A percentile compares a stretch with the other conserved stretches of the same genome.
Conservation (phyloP, 2,888 invertebrate species). For the Endomychus coccineus region DNA sequence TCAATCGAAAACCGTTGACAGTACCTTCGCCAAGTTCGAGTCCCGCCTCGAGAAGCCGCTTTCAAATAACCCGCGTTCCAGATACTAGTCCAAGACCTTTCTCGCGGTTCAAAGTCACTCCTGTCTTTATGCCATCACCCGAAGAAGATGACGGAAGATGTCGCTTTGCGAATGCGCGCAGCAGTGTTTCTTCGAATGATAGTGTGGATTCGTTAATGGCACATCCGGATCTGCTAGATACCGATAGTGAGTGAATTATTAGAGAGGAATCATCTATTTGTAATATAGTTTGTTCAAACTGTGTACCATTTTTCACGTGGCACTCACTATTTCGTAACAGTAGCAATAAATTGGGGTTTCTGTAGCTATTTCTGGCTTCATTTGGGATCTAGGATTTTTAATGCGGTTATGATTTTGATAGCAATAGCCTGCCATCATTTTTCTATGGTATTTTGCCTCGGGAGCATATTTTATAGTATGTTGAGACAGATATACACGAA, state of each 20-base stretch:
- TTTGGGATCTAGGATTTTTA: too few relatives aligned
- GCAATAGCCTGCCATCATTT: too few relatives aligned
- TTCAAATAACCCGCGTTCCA: conserved; percentile 30
- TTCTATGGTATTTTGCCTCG: too few relatives aligned
- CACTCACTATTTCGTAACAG: too few relatives aligned
- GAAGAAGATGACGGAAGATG: conserved; percentile 29
- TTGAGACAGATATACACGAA: too few relatives aligned
- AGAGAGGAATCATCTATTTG: too few relatives aligned
- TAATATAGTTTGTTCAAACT: too few relatives aligned
- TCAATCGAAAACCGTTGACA: conserved; percentile 24
- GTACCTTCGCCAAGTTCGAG: conserved; percentile 28
- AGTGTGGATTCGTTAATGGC: conserved; percentile 32
- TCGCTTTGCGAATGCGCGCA: conserved; percentile 31
- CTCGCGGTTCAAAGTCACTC: conserved; percentile 23
- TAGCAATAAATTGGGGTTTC: too few relatives aligned
- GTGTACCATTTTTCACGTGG: too few relatives aligned
- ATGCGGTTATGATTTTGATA: too few relatives aligned
- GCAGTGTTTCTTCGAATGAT: conserved; percentile 34
- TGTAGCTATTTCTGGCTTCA: too few relatives aligned
- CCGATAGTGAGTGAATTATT: conserved; percentile 26
- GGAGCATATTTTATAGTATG: too few relatives aligned
- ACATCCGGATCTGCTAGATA: conserved; percentile 24
- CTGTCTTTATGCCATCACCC: conserved; percentile 24
- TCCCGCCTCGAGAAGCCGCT: conserved; percentile 30
- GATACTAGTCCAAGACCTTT: conserved; percentile 15